These are phyloP conservation scores for Nettapus auritus DNA, from an alignment of 2,113 vertebrate species.

Conservation along the genomic window DNA sequence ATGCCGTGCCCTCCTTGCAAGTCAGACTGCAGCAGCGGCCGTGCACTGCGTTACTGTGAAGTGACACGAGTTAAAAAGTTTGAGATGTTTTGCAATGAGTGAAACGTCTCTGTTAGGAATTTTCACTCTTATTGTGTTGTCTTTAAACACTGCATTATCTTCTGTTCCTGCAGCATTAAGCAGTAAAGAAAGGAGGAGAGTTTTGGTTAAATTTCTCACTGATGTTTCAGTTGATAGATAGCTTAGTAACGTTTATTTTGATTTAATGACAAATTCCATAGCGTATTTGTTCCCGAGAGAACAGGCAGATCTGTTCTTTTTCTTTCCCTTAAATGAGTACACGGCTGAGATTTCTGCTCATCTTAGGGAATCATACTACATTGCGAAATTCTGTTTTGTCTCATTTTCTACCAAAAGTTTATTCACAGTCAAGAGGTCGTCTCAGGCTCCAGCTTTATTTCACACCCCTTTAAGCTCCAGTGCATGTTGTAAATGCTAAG, in stretches of 20 bases:
- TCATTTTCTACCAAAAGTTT: background rate
- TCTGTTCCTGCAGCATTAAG: fast-evolving
- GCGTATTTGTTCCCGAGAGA: background rate
- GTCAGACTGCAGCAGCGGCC: background rate
- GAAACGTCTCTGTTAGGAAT: background rate
- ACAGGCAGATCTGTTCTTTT: slow-evolving; percentile 24
- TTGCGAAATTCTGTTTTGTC: background rate
- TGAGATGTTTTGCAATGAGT: background rate
- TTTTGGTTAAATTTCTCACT: fast-evolving
- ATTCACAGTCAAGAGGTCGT: fast-evolving
- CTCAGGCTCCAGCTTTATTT: background rate
- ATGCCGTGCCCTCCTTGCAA: background rate
- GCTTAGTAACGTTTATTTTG: background rate
- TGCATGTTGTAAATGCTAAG: fast-evolving
- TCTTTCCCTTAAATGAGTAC: background rate
- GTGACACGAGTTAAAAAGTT: background rate
- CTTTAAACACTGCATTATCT: background rate
- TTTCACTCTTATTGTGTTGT: fast-evolving
- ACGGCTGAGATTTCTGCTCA: background rate
- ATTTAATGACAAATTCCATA: background rate
- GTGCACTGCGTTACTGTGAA: background rate
- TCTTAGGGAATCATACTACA: background rate
- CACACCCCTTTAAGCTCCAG: background rate
- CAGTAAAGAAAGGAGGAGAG: background rate
- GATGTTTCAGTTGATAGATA: background rate